phyloP scores from a whole-genome alignment of 2,113 vertebrate genomes.

The Menidia beryllina region DNA sequence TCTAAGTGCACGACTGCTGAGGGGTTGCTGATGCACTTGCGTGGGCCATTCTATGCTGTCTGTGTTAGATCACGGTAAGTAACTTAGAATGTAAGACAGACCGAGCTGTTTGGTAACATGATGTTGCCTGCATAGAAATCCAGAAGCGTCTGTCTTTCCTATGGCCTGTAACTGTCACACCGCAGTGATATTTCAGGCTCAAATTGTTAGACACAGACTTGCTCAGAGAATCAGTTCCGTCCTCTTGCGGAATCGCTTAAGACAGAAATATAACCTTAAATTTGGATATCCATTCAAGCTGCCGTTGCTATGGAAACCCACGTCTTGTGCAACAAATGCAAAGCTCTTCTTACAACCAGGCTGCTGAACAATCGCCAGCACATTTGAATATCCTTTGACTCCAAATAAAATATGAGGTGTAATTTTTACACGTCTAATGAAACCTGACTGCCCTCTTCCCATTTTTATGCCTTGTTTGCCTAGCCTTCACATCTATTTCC shows the following conservation, averaged over 20 bases:
- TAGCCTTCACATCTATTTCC: not conserved
- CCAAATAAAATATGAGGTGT: too few relatives aligned
- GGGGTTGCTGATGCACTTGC: conserved; percentile 55
- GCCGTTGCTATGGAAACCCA: conserved; percentile 72
- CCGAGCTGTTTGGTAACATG: not conserved
- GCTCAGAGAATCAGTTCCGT: conserved; percentile 5
- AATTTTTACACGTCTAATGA: not conserved
- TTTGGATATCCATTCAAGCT: conserved; percentile 39
- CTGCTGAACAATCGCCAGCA: conserved; percentile 39
- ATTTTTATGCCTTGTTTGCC: too few relatives aligned
- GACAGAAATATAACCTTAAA: not conserved
- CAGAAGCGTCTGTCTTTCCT: not conserved
- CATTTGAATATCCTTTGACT: not conserved
- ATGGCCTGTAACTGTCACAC: not conserved
- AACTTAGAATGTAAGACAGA: conserved; percentile 21
- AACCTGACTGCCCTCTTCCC: not conserved
- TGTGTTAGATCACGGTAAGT: conserved; percentile 34
- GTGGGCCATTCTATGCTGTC: conserved; percentile 12
- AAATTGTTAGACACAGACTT: conserved; percentile 9
- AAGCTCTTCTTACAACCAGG: conserved; percentile 38
- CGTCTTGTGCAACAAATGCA: conserved; percentile 52
- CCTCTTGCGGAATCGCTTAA: not conserved
- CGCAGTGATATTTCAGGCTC: not conserved
- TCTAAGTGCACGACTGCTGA: conserved; percentile 62
- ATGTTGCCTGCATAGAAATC: not conserved